Evolutionary conservation across 1,140 invertebrate genomes (phyloP).

Genomic region (Bombus picipes): DNA sequence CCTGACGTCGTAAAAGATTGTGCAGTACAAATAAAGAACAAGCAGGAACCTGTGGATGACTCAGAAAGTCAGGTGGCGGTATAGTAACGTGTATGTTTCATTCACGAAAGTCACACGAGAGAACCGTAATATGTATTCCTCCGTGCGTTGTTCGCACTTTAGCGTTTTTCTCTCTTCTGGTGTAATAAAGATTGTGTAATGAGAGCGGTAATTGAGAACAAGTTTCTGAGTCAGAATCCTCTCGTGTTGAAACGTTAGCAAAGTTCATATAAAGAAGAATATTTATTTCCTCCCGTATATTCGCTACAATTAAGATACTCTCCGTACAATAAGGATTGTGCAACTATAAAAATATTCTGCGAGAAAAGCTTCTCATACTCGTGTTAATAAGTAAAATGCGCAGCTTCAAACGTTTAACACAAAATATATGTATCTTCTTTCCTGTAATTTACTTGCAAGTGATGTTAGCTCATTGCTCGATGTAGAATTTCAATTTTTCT

Average conservation of each 20-base stretch:
- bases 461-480: not conserved
- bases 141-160: not conserved
- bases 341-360: not conserved
- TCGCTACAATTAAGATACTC: not conserved
- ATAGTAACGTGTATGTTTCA: not conserved
- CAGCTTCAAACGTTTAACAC: not conserved
- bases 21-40: no score
- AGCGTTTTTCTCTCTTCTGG: not conserved
- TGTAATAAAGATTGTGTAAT: not conserved
- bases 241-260: not conserved
- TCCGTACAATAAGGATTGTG: not conserved
- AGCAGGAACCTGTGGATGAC: not conserved
- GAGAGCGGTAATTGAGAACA: constrained; percentile 3
- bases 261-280: not conserved
- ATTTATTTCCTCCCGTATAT: not conserved
- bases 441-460: not conserved
- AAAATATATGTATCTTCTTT: not conserved
- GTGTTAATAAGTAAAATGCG: not conserved
- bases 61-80: not conserved
- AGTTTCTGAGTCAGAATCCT: not conserved
- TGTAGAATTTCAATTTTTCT: not conserved
- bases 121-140: not conserved
- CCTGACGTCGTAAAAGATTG: not conserved
- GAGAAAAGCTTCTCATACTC: not conserved
- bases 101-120: not conserved